Evolutionary conservation across 2,797 vertebrate genomes (phyloP), one percentile per base, ranked within the genome.

Genomic region (Martes flavigula): DNA sequence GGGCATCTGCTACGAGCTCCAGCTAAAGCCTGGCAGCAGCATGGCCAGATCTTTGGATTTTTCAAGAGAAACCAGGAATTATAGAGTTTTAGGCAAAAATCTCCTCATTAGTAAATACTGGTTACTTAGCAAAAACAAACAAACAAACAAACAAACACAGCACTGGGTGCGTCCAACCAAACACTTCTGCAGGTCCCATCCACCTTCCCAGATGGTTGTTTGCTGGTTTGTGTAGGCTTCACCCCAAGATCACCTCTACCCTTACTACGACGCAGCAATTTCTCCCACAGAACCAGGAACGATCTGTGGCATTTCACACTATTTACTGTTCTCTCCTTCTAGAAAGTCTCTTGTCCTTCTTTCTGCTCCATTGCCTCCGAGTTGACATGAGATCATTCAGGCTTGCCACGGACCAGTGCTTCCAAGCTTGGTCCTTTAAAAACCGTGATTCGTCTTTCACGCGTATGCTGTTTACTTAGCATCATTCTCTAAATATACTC

Each of bases 191-290:
- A 12, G 38, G 5, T 51, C 27, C 46, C 27, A 32, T 30, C 25
- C 1, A 8, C 2, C 23, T 17, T 9, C 7, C 0, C 1, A 7
- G 35, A 18, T 9, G 12, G 2, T 3, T 35, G 38, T 2, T n/a
- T 0, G 0, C 8, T 14, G 51, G 60, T 30, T n/a, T 46, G 15
- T 5, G 6, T 2, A 11, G 38, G 21, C 58, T 46, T 46, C 30
- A 10, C 6, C 25, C 27, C 30, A 27, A 48, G 32, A 68, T 43
- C 7, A 35, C 27, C 32, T 25, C 68, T 66, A 2, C 11, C 15
- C 14, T 0, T 30, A 13, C 2, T 25, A 3, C n/a, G 46, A 40
- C 6, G 23, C 4, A 5, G 32, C 54, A 21, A 27, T 23, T 27
- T 27, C 15, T 25, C 9, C 17, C n/a, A 23, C 17, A 20, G 56